phyloP scores from a whole-genome alignment of 1,140 invertebrate genomes.

The Gryon sp. region DNA sequence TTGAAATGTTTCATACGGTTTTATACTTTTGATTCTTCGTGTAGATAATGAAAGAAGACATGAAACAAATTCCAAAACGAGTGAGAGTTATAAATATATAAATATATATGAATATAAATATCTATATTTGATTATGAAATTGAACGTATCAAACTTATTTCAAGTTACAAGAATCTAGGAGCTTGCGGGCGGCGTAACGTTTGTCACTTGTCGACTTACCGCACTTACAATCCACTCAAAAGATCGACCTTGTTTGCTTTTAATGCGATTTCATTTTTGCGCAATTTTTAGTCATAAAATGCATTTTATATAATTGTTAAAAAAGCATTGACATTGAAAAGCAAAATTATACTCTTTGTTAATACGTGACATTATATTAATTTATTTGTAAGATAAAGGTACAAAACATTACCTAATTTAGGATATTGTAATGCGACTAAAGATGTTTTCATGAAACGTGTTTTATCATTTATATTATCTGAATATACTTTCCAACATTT shows the following conservation, averaged over 20 bases:
- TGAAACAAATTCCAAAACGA: constrained; percentile 11
- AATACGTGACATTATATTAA: not conserved
- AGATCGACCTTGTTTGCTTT: too few relatives aligned
- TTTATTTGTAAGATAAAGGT: too few relatives aligned
- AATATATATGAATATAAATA: too few relatives aligned
- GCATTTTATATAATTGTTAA: too few relatives aligned
- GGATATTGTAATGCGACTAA: too few relatives aligned
- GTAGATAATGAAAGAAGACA: constrained; percentile 16
- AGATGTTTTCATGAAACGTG: too few relatives aligned
- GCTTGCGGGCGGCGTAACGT: constrained; percentile 14
- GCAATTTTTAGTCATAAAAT: not conserved
- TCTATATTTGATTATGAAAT: constrained; percentile 41
- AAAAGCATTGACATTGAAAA: not conserved
- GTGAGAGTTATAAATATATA: constrained; percentile 35
- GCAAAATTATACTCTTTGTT: not conserved
- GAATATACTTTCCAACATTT: too few relatives aligned
- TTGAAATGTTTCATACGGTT: not conserved
- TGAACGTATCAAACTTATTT: constrained; percentile 51
- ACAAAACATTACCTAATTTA: too few relatives aligned
- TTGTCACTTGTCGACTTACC: constrained; percentile 47
- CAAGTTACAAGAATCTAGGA: not conserved
- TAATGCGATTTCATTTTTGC: constrained; percentile 24
- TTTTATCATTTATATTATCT: too few relatives aligned
- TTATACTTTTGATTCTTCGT: not conserved
- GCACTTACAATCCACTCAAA: constrained; percentile 18